Conservation (phyloP, 2,797 vertebrate genomes). For the Rhinichthys osculus region DNA sequence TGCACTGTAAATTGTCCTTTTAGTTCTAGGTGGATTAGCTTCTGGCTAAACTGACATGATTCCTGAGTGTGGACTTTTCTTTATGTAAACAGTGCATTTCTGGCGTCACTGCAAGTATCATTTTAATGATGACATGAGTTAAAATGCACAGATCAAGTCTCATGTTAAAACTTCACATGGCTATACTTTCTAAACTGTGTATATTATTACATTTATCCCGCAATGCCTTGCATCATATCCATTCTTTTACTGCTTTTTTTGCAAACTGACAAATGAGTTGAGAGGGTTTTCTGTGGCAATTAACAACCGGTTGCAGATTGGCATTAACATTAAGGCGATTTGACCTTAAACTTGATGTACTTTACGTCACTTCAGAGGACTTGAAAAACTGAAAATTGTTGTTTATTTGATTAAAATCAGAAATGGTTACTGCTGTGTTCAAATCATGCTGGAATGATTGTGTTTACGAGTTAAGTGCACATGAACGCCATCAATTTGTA, state of each 20-base stretch:
- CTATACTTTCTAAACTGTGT: neutral
- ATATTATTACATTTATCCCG: neutral
- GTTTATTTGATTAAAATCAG: neutral
- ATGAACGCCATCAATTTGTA: neutral
- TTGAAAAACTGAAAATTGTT: neutral
- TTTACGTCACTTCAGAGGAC: neutral
- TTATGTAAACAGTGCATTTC: constrained; percentile 2
- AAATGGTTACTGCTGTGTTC: neutral
- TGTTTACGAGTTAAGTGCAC: constrained; percentile 1
- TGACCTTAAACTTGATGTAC: neutral
- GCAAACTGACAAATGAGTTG: neutral
- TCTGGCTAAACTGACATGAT: neutral
- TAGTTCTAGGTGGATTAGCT: neutral
- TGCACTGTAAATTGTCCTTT: neutral
- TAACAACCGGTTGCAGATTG: neutral
- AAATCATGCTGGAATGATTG: neutral
- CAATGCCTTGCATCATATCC: neutral
- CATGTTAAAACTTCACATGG: neutral
- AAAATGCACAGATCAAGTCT: neutral
- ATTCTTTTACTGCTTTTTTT: neutral
- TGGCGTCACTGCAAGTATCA: neutral
- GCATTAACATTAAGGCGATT: neutral
- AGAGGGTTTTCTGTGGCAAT: neutral
- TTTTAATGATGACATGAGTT: neutral
- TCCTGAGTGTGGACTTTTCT: neutral